These are phyloP conservation scores for Chesias legatella DNA, from an alignment of 2,888 invertebrate species.

Conservation along the genomic window DNA sequence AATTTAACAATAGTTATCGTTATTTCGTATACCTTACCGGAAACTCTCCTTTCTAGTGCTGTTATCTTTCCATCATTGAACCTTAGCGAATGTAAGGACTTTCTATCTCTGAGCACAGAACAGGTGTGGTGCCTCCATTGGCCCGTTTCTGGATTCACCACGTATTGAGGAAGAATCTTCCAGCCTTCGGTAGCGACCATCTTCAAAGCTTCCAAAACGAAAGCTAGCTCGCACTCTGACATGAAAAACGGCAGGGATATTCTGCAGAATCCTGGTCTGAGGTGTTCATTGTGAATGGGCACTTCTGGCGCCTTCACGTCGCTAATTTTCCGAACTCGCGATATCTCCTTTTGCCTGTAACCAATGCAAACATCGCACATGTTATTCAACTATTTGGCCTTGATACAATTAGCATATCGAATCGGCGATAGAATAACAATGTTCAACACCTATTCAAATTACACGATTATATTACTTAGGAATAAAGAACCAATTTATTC, in stretches of 20 bases:
- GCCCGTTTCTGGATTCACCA: slow-evolving; percentile 92
- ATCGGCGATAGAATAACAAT: slow-evolving; percentile 25
- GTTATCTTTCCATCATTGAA: slow-evolving; percentile 88
- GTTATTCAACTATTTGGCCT: slow-evolving; percentile 33
- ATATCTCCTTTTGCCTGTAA: slow-evolving; percentile 72
- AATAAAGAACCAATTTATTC: slow-evolving; percentile 5
- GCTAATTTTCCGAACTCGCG: slow-evolving; percentile 64
- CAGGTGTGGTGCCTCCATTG: slow-evolving; percentile 94
- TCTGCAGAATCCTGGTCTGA: slow-evolving; percentile 92
- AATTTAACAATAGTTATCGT: neutral
- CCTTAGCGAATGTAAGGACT: slow-evolving; percentile 89
- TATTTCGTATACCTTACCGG: slow-evolving; percentile 55
- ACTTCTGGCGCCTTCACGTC: slow-evolving; percentile 65
- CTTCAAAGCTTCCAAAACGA: slow-evolving; percentile 90
- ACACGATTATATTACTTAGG: slow-evolving; percentile 39
- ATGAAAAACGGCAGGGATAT: slow-evolving; percentile 93
- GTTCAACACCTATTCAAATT: slow-evolving; percentile 23
- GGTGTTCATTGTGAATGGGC: slow-evolving; percentile 82
- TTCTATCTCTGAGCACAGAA: slow-evolving; percentile 88
- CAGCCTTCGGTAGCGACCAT: slow-evolving; percentile 94
- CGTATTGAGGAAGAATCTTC: slow-evolving; percentile 93
- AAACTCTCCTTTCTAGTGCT: slow-evolving; percentile 85
- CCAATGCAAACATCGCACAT: slow-evolving; percentile 21
- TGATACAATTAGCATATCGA: slow-evolving; percentile 35
- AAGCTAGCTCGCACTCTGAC: slow-evolving; percentile 88